Conservation (phyloP, 2,888 invertebrate genomes). For the Cephus rjabovi region DNA sequence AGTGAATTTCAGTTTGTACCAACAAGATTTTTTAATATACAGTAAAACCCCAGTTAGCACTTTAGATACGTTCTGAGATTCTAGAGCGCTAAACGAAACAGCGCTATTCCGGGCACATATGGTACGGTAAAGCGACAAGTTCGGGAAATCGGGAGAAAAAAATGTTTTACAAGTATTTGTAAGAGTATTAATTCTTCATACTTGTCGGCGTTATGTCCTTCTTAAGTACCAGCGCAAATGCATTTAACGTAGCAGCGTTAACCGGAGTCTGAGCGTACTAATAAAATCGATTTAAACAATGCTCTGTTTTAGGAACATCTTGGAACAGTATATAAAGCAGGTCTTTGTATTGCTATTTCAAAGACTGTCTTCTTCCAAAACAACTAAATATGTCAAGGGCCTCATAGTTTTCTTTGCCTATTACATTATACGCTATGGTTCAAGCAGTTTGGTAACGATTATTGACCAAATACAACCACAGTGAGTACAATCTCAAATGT, state of each 20-base stretch:
- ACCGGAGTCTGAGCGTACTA: not conserved
- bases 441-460: slow-evolving; percentile 78
- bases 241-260: slow-evolving; percentile 8
- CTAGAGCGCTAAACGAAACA: too few relatives aligned
- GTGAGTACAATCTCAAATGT: slow-evolving; percentile 69
- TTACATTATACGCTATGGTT: slow-evolving; percentile 85
- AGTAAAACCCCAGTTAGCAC: not conserved
- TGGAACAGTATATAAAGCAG: slow-evolving; percentile 85
- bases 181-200: not conserved
- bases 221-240: not conserved
- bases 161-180: not conserved
- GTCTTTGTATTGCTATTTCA: slow-evolving; percentile 94
- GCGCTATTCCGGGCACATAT: too few relatives aligned
- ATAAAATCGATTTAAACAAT: slow-evolving; percentile 5
- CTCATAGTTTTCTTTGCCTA: slow-evolving; percentile 92
- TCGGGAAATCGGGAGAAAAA: not conserved
- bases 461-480: slow-evolving; percentile 88
- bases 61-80: too few relatives aligned
- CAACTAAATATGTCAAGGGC: slow-evolving; percentile 92
- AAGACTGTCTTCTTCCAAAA: slow-evolving; percentile 91
- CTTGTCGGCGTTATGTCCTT: too few relatives aligned
- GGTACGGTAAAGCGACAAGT: too few relatives aligned
- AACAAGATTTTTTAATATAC: not conserved
- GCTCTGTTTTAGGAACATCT: slow-evolving; percentile 72
- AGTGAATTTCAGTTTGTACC: slow-evolving; percentile 60